phyloP scores from a whole-genome alignment of 2,888 invertebrate genomes.

The Calameuta pallipes region DNA sequence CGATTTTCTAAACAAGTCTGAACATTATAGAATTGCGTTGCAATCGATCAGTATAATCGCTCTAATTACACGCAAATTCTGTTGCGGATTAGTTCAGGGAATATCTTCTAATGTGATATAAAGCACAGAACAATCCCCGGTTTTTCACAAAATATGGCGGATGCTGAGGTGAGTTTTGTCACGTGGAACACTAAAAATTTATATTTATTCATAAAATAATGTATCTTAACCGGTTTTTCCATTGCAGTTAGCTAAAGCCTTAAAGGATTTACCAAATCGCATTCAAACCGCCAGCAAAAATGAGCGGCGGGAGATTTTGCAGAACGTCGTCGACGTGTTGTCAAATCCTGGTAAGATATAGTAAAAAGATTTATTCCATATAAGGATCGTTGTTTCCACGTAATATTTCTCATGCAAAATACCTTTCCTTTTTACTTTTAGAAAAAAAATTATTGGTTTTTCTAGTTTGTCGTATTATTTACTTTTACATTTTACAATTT shows the following conservation, averaged over 20 bases:
- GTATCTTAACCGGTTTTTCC: constrained; percentile 24
- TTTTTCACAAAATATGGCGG: constrained; percentile 72
- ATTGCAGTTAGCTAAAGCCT: constrained; percentile 74
- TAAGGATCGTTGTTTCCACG: neutral
- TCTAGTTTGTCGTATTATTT: neutral
- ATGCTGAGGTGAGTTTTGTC: constrained; percentile 73
- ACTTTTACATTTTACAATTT: neutral
- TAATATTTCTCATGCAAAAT: neutral
- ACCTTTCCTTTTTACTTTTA: constrained; percentile 15
- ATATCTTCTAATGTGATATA: constrained; percentile 6
- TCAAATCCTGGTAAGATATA: constrained; percentile 76
- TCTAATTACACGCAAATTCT: neutral
- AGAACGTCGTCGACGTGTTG: constrained; percentile 78
- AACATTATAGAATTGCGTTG: neutral
- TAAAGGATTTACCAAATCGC: constrained; percentile 80
- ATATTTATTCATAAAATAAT: constrained; percentile 29
- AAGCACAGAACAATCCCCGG: constrained; percentile 29
- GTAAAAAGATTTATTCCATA: constrained; percentile 23
- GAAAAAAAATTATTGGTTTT: neutral
- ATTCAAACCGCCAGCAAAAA: constrained; percentile 80
- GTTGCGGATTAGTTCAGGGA: constrained; percentile 7
- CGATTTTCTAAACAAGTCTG: neutral
- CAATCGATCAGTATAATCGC: neutral
- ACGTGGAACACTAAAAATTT: constrained; percentile 61
- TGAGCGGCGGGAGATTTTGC: constrained; percentile 75